These are phyloP conservation scores for Variabilichromis moorii DNA, from an alignment of 2,113 vertebrate genomes.

Conservation along the genomic window DNA sequence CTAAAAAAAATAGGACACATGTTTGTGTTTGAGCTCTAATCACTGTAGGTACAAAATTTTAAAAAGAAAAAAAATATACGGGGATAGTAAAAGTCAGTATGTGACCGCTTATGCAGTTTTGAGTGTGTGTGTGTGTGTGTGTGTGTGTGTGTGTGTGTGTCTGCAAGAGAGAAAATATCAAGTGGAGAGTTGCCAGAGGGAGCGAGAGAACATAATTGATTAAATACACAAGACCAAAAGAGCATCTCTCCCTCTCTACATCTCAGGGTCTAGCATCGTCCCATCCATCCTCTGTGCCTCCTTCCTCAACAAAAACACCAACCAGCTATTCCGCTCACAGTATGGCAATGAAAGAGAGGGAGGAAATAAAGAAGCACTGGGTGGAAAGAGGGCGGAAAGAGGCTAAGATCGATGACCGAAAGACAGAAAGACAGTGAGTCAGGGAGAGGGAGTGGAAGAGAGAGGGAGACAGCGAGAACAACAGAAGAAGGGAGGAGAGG, in stretches of 20 bases:
- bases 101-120: not conserved
- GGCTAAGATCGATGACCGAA: constrained; percentile 13
- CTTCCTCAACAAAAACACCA: constrained; percentile 2
- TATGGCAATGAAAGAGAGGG: not conserved
- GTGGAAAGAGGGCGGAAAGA: not conserved
- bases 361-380: constrained; percentile 31
- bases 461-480: not conserved
- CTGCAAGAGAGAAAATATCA: constrained; percentile 5
- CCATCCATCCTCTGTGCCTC: constrained; percentile 11
- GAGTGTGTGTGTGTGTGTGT: not conserved
- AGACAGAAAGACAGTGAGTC: not conserved
- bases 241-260: constrained; percentile 29
- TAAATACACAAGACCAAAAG: constrained; percentile 47
- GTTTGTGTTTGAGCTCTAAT: not conserved
- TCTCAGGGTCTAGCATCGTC: constrained; percentile 21
- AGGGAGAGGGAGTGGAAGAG: not conserved
- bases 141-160: not conserved
- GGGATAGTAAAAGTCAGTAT: not conserved
- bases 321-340: not conserved
- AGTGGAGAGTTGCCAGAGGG: constrained; percentile 19
- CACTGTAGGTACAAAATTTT: not conserved
- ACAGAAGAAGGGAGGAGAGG: not conserved
- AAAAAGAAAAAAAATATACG: not conserved
- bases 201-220: constrained; percentile 41
- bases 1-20: not conserved